Evolutionary conservation across 2,888 invertebrate genomes (phyloP), one percentile per base, ranked within the genome.

Genomic region (Melanargia galathea): DNA sequence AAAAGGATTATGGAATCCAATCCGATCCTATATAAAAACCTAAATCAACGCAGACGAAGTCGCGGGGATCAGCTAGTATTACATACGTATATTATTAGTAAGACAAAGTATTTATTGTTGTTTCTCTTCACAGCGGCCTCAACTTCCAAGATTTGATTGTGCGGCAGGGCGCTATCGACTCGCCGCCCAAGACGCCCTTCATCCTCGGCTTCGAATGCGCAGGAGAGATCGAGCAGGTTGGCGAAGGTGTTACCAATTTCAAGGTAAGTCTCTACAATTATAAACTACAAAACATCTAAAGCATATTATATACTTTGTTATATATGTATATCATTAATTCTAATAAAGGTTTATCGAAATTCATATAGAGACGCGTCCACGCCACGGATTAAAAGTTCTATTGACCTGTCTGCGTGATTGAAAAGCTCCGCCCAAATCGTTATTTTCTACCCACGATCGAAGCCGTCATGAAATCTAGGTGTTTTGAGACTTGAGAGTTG

Each of bases 61-160:
- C 26, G 26, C 26, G 26, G 26, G 1, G 6, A 26, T 26, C 26
- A 26, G 26, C 26, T 26, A 1, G 26, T 26, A 26, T 26, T 30
- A 30, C 5, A 30, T 6, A 8, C 8, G 8, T 5, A 30, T 6
- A 26, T 5, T 26, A 6, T 26, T 5, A 0, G 26, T 26, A 26
- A 30, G 8, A 30, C 11, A 22, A 22, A 4, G 20, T 46, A 20
- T 20, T 45, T 10, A 46, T 22, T 35, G 11, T 38, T 22, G 5
- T n/a, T 40, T 56, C 16, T 57, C n/a, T 46, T 94, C 94, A 63
- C 93, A 97, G 97, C 82, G 97, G 97, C 18, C 90, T 97, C 73
- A 97, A 96, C 87, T 97, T 97, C 93, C 95, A 96, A 89, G 97
- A 97, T 81, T 84, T 97, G 89, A 97, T 97, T 94, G 95, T 96